Base-by-base conservation (phyloP, 2,888 invertebrate genomes). In the Tricholauxania praeusta region DNA sequence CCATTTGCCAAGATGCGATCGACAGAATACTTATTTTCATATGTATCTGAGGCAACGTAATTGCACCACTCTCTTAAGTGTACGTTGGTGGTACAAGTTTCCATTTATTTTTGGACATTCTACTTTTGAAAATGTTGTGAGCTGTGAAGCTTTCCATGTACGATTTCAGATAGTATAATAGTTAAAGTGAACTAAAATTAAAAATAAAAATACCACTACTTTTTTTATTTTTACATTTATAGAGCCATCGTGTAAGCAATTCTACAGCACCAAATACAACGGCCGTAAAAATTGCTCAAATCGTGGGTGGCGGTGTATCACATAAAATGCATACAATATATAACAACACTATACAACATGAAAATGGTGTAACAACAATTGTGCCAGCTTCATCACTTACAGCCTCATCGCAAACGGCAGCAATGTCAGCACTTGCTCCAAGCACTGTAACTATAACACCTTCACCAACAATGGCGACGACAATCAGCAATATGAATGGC, bases 401-500 rank as follows among this genome's bases (percentile, higher is more conserved):
- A 12, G 84, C 85, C 19, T 80, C 80, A 67, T 81, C 81, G 72
- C 85, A 84, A 73, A 81, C 80, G 17, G 84, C 84, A 2, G 84
- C 85, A 7, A 84, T 84, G 85, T 83, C 85, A 75, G 84, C 84
- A 32, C 80, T 83, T 49, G 84, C 82, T 14, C 84, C 83, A 48
- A 84, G 83, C 71, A 84, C 84, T 49, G 85, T 86, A 71, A 86
- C 86, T 70, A 84, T 86, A 77, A 82, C 84, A 66, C 82, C 86
- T 59, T 76, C 80, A 62, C 79, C 81, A 51, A 52, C 65, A 12
- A 60, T 72, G 14, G 51, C 70, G 59, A 68, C 74, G 63, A 19
- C 71, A 12, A 79, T 75, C 66, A 74, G 73, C 53, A 76, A 66
- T 74, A 15, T 65, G 32, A 51, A 65, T 32, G 53, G 53, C 53